Percentiles rank a stretch among this genome's conserved stretches.
These are phyloP conservation scores for Piprites chloris DNA, from an alignment of 2,113 vertebrate genomes.

Conservation along the genomic window DNA sequence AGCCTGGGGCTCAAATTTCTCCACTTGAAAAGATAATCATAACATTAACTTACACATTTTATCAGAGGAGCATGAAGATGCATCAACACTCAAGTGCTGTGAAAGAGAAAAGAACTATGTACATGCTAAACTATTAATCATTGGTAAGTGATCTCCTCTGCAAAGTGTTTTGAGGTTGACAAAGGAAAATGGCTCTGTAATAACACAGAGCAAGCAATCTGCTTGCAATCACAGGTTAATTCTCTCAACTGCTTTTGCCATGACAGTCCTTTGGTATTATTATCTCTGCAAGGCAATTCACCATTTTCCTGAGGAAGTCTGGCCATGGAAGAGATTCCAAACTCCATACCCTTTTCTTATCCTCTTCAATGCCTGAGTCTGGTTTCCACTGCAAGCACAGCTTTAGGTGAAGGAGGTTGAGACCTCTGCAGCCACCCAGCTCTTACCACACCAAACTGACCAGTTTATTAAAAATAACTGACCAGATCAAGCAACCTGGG, in stretches of 20 bases:
- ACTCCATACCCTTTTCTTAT: background rate
- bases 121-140: conserved; percentile 22
- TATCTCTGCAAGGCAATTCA: background rate
- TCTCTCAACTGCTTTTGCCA: conserved; percentile 33
- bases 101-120: background rate
- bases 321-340: background rate
- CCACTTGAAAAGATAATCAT: background rate
- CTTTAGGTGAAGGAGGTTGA: background rate
- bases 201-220: conserved; percentile 3
- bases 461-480: background rate
- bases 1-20: background rate
- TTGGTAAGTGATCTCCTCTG: background rate
- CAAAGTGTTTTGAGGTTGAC: conserved; percentile 35
- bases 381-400: background rate
- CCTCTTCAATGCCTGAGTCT: background rate
- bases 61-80: background rate
- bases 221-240: background rate
- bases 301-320: conserved; percentile 23
- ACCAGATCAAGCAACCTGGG: background rate
- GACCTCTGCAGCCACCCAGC: background rate
- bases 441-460: background rate
- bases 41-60: background rate
- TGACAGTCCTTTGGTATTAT: background rate
- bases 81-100: background rate
- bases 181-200: conserved; percentile 14